A percentile compares a stretch with the other conserved stretches of the same genome.
Conservation (phyloP, 2,113 vertebrate genomes). For the Uria aalge region DNA sequence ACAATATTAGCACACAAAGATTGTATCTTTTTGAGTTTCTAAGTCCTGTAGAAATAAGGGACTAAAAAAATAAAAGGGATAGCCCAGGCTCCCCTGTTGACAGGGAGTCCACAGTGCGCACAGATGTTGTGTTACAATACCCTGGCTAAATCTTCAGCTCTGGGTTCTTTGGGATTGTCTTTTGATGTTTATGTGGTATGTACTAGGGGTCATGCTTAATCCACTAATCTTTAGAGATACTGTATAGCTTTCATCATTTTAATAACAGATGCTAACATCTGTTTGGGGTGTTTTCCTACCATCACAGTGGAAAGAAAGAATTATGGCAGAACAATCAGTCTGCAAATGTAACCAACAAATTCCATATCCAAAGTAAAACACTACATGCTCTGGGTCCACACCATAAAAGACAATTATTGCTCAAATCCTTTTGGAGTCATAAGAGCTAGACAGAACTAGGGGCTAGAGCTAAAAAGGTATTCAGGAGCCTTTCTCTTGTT, state of each 20-base stretch:
- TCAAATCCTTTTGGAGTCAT: background rate
- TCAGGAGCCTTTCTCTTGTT: background rate
- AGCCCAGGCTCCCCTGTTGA: background rate
- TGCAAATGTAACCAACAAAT: background rate
- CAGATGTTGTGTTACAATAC: background rate
- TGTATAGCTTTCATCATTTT: background rate
- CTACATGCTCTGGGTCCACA: background rate
- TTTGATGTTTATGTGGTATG: background rate
- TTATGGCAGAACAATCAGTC: background rate
- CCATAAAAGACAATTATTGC: background rate
- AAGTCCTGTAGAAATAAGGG: background rate
- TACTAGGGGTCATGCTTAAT: background rate
- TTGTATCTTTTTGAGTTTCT: background rate
- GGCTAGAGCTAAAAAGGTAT: background rate
- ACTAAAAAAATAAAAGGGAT: background rate
- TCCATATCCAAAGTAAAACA: background rate
- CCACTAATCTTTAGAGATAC: background rate
- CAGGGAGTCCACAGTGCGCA: background rate
- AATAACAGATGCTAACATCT: background rate
- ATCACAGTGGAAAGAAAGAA: background rate
- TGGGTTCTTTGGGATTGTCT: background rate
- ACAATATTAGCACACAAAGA: background rate
- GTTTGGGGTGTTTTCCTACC: background rate
- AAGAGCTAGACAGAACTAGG: background rate
- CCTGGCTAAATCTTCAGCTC: background rate